Base-by-base conservation (phyloP, 2,797 vertebrate species). In the Hirundo rustica region DNA sequence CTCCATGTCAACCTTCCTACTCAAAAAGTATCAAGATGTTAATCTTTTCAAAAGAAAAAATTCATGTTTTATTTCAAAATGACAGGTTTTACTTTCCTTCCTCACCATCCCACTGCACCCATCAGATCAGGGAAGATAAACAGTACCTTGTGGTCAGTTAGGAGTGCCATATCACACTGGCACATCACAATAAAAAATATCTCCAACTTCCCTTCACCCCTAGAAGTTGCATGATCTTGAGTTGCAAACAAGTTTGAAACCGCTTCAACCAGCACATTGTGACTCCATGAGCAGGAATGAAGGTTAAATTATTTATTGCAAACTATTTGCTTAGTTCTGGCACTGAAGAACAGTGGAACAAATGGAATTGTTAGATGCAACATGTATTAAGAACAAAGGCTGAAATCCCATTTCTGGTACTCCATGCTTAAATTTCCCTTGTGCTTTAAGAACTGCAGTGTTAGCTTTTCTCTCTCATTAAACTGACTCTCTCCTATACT, bases 241-340 rank as follows among this genome's bases (percentile, higher is more conserved):
- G 85, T n/a, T 64, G 16, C 36, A 92, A 77, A 22, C 26, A 86
- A 88, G 74, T 92, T 84, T 82, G 64, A 95, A 95, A 79, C 38
- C 57, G 83, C 36, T 10, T 3, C 48, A 91, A 53, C 72, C 47
- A 92, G 76, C 38, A 84, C 32, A 45, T 22, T 55, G 50, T 19
- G 29, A 88, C 17, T 89, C n/a, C 54, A 73, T 48, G 72, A 62
- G 38, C 40, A 86, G 79, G 50, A 91, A 78, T n/a, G 87, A 94
- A 96, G 87, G 82, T 93, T 95, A 93, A 93, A 94, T 95, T 93
- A 97, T 96, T 95, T 96, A 96, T 92, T 92, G 70, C 3, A 9
- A 83, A 84, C 70, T 96, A 92, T 96, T 96, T 96, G 51, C 72
- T 96, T 96, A 94, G 88, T 51, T 68, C 78, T 72, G 65, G 20